Percentiles rank a stretch among this genome's conserved stretches.
These are phyloP conservation scores for Podiceps cristatus DNA, from an alignment of 2,113 vertebrate species.

Conservation along the genomic window DNA sequence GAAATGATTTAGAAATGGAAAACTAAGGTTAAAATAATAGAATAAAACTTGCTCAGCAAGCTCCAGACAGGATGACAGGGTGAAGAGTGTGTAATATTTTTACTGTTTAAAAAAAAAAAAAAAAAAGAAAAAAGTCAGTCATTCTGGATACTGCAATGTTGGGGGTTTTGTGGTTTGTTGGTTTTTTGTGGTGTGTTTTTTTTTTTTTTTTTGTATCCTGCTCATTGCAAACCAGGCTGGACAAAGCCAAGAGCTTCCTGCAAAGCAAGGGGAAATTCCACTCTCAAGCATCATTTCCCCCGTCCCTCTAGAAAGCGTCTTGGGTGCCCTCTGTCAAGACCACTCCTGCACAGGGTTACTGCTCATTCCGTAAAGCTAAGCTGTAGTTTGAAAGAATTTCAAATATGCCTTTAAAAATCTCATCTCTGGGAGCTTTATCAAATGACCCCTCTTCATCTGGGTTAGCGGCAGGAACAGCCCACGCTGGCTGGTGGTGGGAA, in stretches of 20 bases:
- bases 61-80: neutral
- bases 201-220: neutral
- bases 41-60: conserved; percentile 38
- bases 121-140: neutral
- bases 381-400: neutral
- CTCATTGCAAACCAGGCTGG: neutral
- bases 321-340: neutral
- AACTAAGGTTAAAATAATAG: conserved; percentile 52
- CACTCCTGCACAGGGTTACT: neutral
- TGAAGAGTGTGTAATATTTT: conserved; percentile 24
- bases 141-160: neutral
- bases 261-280: neutral
- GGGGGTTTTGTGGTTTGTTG: too few relatives aligned
- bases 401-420: neutral
- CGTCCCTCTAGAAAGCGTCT: neutral
- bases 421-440: neutral
- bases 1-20: conserved; percentile 41
- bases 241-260: neutral
- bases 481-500: neutral
- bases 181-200: too few relatives aligned
- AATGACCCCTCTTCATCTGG: neutral
- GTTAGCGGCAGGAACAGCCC: neutral
- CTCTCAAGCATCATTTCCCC: neutral
- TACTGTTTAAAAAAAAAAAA: neutral
- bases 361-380: neutral